Base-by-base conservation (phyloP, 2,113 vertebrate genomes). In the Patagioenas fasciata region DNA sequence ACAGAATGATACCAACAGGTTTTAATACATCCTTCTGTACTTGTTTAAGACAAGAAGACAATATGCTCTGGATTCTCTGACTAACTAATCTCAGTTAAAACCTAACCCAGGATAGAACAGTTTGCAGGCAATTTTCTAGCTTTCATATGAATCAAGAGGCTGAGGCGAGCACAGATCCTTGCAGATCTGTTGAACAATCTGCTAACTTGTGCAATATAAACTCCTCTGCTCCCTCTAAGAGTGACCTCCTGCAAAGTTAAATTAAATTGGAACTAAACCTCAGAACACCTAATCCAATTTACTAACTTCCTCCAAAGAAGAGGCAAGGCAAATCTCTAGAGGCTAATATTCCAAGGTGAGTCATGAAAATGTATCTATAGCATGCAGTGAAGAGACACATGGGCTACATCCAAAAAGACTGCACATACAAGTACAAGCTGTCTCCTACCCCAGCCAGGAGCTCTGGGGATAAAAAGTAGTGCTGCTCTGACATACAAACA, bases 401-500 rank as follows among this genome's bases (percentile, higher is more conserved):
- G 26, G 67, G 3, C 10, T 75, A 25, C 9, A 28, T 34, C 21
- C 57, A 57, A 3, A 5, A 78, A 54, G 29, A 34, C 0, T 1
- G 3, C 11, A 9, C 0, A 0, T 34, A 56, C 9, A 56, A 79
- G 18, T 44, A 44, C 13, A 70, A 74, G 12, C 8, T 67, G 15
- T 32, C 19, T 40, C 5, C 23, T 64, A 42, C 24, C 12, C 15
- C 47, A 66, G 19, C 9, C 34, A 36, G 25, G 8, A 71, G 2
- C 18, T 51, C 14, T 26, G 61, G 10, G 20, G 4, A 12, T 11
- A 71, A 74, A 71, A 72, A 29, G 1, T 1, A 6, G 10, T 42
- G 16, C 2, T 23, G 15, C 36, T 60, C 9, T 31, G 48, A 31
- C 21, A 57, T 21, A 67, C 3, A 28, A 78, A 34, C 14, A 42